Evolutionary conservation across 2,797 vertebrate species (phyloP), one percentile per base, ranked within the genome.

Genomic region (Falco columbarius): DNA sequence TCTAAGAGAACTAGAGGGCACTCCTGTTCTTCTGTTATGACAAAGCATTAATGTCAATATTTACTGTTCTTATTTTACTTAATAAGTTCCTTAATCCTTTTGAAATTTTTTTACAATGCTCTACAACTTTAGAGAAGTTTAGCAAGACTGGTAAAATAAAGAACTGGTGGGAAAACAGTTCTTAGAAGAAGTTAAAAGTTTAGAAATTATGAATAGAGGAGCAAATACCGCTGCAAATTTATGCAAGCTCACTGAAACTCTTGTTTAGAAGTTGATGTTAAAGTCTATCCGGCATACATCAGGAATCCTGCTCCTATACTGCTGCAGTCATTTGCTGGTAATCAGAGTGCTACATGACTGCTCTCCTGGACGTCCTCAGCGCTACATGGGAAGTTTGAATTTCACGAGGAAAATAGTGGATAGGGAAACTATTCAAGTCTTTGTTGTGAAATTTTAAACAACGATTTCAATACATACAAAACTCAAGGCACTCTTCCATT

Each of bases 1-100:
- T 81, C 61, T 67, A 81, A 66, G 66, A 87, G 70, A 92, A 77
- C 79, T 85, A 95, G 65, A 86, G 61, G 65, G 85, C 68, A 93
- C 59, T 84, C 54, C 79, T n/a, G 20, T 63, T 80, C 61, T 90
- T 80, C 42, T 66, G 13, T 81, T 90, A 81, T 7, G 44, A 81
- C 30, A 84, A 34, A 65, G 74, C 3, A 68, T 68, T 71, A 51
- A 62, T 7, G 4, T 49, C 67, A 83, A 56, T 5, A 68, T 24
- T 63, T 70, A 73, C 24, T 22, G 5, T 34, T 76, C 15, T 54
- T 83, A 89, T 30, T 52, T 86, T 3, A 1, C 21, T 72, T 68
- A 54, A 8, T 51, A 38, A 20, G n/a, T 74, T 49, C 34, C 32
- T 63, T 55, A 59, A 49, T 58, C 1, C 10, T 81, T 79, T 11